Percentiles rank a stretch among this genome's conserved stretches.
phyloP scores from a whole-genome alignment of 2,797 vertebrate species.

The Mormyrops attenuatus region DNA sequence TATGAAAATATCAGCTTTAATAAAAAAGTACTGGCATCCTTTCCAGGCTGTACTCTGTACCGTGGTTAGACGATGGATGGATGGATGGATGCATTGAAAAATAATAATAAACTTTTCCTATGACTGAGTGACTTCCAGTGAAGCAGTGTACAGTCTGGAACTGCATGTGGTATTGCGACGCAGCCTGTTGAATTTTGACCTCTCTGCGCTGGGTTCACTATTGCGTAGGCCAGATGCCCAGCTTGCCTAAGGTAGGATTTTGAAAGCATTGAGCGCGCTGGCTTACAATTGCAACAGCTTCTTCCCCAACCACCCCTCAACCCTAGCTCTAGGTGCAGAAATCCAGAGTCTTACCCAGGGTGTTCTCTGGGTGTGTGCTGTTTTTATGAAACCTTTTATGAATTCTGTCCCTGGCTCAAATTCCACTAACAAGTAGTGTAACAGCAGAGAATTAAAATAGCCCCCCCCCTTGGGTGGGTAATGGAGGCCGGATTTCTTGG shows the following conservation, averaged over 20 bases:
- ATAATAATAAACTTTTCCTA: not conserved
- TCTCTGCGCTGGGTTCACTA: conserved; percentile 21
- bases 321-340: not conserved
- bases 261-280: not conserved
- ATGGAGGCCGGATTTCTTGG: not conserved
- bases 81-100: not conserved
- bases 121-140: not conserved
- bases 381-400: not conserved
- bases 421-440: not conserved
- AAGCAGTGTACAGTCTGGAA: not conserved
- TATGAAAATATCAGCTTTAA: not conserved
- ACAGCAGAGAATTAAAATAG: not conserved
- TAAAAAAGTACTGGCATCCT: not conserved
- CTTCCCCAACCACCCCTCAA: not conserved
- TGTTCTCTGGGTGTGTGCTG: not conserved
- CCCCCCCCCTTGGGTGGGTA: not conserved
- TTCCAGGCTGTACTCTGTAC: not conserved
- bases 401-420: not conserved
- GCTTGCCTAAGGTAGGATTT: not conserved
- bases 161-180: not conserved
- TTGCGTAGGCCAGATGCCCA: conserved; percentile 20
- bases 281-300: not conserved
- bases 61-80: not conserved
- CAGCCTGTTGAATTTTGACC: conserved; percentile 20
- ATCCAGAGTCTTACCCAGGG: not conserved